Base-by-base conservation (phyloP, 2,888 invertebrate genomes). In the Ditula angustiorana region DNA sequence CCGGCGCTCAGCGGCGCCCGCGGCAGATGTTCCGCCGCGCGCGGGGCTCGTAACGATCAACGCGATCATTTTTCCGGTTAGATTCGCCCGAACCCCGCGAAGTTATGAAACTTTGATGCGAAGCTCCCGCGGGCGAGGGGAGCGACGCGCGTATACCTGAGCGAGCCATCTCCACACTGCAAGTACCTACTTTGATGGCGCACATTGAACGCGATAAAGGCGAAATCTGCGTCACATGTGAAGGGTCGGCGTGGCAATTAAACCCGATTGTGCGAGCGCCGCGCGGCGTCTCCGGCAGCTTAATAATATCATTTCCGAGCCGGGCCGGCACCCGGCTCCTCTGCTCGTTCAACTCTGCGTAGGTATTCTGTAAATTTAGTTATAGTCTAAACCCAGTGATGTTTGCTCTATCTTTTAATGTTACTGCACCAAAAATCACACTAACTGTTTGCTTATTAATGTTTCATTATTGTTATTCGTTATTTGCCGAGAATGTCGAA, bases 181-280 rank as follows among this genome's bases (percentile, higher is more conserved):
- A 13, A 13, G 28, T 16, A 1, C 7, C 2, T 11, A 35, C 61
- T 30, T 61, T 52, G 44, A 53, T 61, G 21, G 50, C 50, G 44
- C n/a, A 21, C 61, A 24, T 49, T 44, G 60, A 52, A 50, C 41
- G 52, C 52, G 24, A 35, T 55, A 55, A 61, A 61, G 46, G 23
- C 23, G 52, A 11, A 55, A 53, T 53, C 61, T 46, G 28, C 44
- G 33, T 33, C n/a, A n/a, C 61, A 26, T 19, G 23, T 19, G 30
- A 16, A 33, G 61, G 61, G 33, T 55, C 53, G 46, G 26, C 30
- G 52, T 24, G 24, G 53, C 61, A 46, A 61, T 61, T 55, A 61
- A 49, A 16, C 61, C 24, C 37, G 55, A 59, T 50, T 49, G 58
- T 35, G 33, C 52, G 19, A 23, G n/a, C 33, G 30, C 46, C 46